Base-by-base conservation (phyloP, 2,888 invertebrate genomes). In the Cephonodes hylas region DNA sequence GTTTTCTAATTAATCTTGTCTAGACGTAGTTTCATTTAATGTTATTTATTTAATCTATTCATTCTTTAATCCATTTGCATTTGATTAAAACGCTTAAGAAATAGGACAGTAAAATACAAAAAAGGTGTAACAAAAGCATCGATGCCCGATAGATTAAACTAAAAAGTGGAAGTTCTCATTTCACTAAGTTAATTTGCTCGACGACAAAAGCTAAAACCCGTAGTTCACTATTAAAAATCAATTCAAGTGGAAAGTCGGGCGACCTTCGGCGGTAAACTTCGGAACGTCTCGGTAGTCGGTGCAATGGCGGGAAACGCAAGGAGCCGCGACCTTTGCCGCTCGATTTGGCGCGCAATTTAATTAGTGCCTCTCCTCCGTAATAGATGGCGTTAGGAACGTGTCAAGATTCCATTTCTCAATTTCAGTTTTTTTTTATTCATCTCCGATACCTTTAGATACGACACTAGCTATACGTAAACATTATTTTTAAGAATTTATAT, bases 271-370 rank as follows among this genome's bases (percentile, higher is more conserved):
- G 73, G 74, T 76, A 75, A 72, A 77, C 74, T 79, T 81, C 75
- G 75, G 76, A 82, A 72, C 86, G 87, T 88, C 89, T 89, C 84
- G 82, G 80, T 87, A 88, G 89, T 89, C 84, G 81, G 80, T 87
- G 89, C 89, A 89, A 76, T 85, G 85, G 82, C 81, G 83, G 86
- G 85, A 84, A 88, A 87, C 82, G 85, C 76, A 88, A 88, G 89
- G 74, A 86, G 85, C 80, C 84, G 86, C 87, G 88, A 89, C 84
- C 85, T 89, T 91, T 90, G 80, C 83, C 85, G 83, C 85, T 86
- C 93, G 93, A 93, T 93, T 93, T 93, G 88, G 80, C 89, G 88
- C 89, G 86, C 87, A 88, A 88, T 90, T 91, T 87, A 88, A 91
- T 92, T 93, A 93, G 89, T 92, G 84, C 76, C 77, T 77, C 86